phyloP scores from a whole-genome alignment of 2,888 invertebrate species.

The Chymomyza caudatula region DNA sequence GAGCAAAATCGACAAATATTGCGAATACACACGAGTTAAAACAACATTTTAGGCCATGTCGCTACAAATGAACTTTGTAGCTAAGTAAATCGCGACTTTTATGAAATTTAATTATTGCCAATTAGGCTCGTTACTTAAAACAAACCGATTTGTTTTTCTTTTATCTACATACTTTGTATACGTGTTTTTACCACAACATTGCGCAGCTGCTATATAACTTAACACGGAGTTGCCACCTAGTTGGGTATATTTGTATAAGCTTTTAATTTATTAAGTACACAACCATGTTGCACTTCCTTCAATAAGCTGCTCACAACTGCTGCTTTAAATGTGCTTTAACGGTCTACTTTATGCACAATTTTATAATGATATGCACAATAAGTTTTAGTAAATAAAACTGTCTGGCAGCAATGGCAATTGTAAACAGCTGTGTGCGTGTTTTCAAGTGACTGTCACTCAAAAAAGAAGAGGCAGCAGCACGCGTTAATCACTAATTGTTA shows the following conservation, averaged over 20 bases:
- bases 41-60: conserved; percentile 18
- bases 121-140: neutral
- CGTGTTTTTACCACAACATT: conserved; percentile 1
- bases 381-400: neutral
- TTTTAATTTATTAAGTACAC: neutral
- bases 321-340: neutral
- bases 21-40: neutral
- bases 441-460: conserved; percentile 39
- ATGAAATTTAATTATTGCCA: neutral
- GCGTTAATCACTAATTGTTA: conserved; percentile 24
- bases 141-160: conserved; percentile 41
- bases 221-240: conserved; percentile 33
- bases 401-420: conserved; percentile 41
- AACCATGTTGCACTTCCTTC: too few species aligned
- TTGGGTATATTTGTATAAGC: neutral
- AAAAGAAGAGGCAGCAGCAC: conserved; percentile 27
- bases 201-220: conserved; percentile 37
- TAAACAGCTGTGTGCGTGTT: conserved; percentile 36
- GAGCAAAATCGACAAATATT: conserved; percentile 25
- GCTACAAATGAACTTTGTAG: conserved; percentile 6
- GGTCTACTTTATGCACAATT: conserved; percentile 1
- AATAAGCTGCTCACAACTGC: neutral
- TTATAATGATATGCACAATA: neutral
- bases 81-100: neutral
- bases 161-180: conserved; percentile 1